Percentiles rank a stretch among this genome's conserved stretches.
Evolutionary conservation across 1,140 invertebrate species (phyloP).

Genomic region (Lanistes nyassanus): DNA sequence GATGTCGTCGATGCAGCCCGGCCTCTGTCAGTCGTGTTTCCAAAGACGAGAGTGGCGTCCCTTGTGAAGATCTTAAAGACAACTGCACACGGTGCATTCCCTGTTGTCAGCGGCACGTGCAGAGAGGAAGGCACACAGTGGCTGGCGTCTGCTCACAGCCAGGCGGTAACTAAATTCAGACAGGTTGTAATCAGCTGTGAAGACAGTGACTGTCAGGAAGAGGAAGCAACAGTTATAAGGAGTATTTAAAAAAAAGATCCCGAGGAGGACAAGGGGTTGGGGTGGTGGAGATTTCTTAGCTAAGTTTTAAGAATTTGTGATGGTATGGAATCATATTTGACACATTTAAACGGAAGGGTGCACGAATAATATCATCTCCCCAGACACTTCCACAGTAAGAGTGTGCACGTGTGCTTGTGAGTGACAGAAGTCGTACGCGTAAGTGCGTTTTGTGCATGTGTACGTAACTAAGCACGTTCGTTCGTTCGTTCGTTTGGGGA

Average conservation of each 20-base stretch:
- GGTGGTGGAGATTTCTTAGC: no score
- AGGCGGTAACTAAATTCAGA: not conserved
- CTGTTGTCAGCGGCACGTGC: constrained; percentile 74
- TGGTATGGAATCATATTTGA: no score
- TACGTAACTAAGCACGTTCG: constrained; percentile 1
- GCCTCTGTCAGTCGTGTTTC: constrained; percentile 42
- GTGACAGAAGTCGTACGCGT: not conserved
- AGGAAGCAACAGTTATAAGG: no score
- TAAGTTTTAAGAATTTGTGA: no score
- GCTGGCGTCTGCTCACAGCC: constrained; percentile 1
- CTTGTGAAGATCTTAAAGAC: constrained; percentile 82
- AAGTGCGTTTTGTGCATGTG: constrained; percentile 5
- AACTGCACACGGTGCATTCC: constrained; percentile 90
- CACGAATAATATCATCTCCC: no score
- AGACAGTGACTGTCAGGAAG: no score
- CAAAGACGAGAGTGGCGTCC: constrained; percentile 69
- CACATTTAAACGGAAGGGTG: no score
- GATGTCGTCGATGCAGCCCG: constrained; percentile 77
- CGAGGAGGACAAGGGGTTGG: no score
- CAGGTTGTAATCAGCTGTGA: no score
- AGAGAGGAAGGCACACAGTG: not conserved
- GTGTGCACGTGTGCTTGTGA: constrained; percentile 1
- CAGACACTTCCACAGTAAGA: not conserved
- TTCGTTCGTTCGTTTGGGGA: constrained; percentile 13
- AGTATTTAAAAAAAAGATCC: no score